phyloP scores from a whole-genome alignment of 1,140 invertebrate genomes.

The Colletes gigas region DNA sequence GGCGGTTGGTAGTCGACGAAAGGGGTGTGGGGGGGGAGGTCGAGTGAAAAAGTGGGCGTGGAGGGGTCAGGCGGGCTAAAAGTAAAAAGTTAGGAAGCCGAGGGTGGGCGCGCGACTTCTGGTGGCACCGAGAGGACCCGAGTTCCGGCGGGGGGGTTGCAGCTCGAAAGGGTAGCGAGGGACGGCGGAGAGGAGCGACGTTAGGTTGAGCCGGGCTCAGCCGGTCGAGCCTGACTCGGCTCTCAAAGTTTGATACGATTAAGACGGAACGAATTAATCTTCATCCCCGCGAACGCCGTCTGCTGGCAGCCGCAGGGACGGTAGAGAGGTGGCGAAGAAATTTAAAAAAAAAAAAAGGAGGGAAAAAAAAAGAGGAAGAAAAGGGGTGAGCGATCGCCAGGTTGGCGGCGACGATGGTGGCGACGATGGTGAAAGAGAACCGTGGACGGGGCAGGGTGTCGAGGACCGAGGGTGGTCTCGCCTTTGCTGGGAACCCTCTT shows the following conservation, averaged over 20 bases:
- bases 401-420: neutral
- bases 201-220: slow-evolving; percentile 67
- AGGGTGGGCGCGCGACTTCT: slow-evolving; percentile 50
- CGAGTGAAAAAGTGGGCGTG: slow-evolving; percentile 50
- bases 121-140: slow-evolving; percentile 30
- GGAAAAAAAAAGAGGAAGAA: slow-evolving; percentile 36
- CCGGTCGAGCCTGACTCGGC: slow-evolving; percentile 71
- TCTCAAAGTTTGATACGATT: slow-evolving; percentile 82
- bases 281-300: slow-evolving; percentile 77
- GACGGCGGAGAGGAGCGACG: slow-evolving; percentile 37
- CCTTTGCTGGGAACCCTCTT: slow-evolving; percentile 62
- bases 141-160: slow-evolving; percentile 47
- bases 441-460: slow-evolving; percentile 56
- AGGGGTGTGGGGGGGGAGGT: neutral
- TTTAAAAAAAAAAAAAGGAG: slow-evolving; percentile 29
- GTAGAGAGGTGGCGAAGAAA: slow-evolving; percentile 62
- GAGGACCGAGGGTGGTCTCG: slow-evolving; percentile 54
- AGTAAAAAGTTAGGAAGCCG: slow-evolving; percentile 75
- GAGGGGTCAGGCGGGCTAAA: slow-evolving; percentile 50
- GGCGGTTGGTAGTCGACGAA: neutral
- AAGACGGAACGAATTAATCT: slow-evolving; percentile 82
- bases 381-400: slow-evolving; percentile 71
- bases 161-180: slow-evolving; percentile 47
- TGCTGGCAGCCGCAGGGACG: slow-evolving; percentile 68
- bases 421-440: slow-evolving; percentile 52